Base-by-base conservation (phyloP, 2,888 invertebrate genomes). In the Chelonus formosanus region DNA sequence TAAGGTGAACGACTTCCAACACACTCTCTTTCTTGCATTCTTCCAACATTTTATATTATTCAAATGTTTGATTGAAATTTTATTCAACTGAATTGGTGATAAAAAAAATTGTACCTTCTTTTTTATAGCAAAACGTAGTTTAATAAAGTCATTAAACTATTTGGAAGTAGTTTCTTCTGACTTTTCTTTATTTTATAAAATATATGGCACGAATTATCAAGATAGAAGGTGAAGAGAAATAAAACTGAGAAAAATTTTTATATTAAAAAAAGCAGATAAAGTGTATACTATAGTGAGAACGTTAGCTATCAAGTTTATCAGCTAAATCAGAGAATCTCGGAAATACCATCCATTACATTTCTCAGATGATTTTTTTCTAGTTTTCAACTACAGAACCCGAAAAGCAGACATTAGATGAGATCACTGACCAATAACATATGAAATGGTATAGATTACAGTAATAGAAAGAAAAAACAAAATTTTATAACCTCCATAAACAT, bases 191-290 rank as follows among this genome's bases (percentile, higher is more conserved):
- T 40, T 40, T 6, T 40, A 40, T 40, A 40, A 6, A 60, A 44
- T 50, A 64, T 44, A 61, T 50, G 44, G 60, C 55, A 20, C 20
- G 20, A 20, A 57, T 43, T 63, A 64, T 67, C 20, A 36, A 61
- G 50, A 59, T 55, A 32, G 61, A 55, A 68, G 64, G 50, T 56
- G 66, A 65, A 65, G 67, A 40, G 6, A 40, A 40, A 40, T 40
- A 40, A 40, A 40, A 40, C 6, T 40, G 40, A 40, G 40, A 1
- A 5, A 1, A 40, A 40, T 6, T 40, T 40, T 40, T 40, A 40
- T 40, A 40, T 40, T 40, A 40, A 6, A 40, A 40, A 40, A 40
- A 40, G 40, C 6, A 40, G 40, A 40, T 40, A 40, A 40, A 40
- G 40, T 40, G 40, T 40, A 6, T 40, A 40, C 40, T 40, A 40